A percentile compares a stretch with the other conserved stretches of the same genome.
These are phyloP conservation scores for Neolamprologus cancellatus DNA, from an alignment of 2,113 vertebrate genomes.

Conservation along the genomic window DNA sequence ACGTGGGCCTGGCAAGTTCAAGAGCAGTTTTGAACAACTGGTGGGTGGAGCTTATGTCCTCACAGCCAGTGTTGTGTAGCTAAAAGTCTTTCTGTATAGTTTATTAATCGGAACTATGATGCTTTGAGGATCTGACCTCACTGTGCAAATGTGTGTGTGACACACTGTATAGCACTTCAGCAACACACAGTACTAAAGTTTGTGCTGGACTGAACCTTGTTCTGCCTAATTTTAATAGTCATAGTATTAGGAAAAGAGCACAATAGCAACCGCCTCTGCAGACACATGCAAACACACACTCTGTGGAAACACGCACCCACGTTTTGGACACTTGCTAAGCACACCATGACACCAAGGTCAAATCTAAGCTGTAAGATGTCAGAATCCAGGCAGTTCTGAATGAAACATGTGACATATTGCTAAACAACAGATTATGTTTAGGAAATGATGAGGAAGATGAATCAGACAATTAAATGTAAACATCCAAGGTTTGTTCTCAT, in stretches of 20 bases:
- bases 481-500: not conserved
- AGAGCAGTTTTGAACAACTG: not conserved
- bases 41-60: not conserved
- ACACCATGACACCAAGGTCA: not conserved
- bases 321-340: not conserved
- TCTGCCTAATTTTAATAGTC: not conserved
- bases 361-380: not conserved
- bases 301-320: not conserved
- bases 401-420: not conserved
- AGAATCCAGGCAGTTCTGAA: not conserved
- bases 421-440: not conserved
- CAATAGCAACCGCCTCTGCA: not conserved
- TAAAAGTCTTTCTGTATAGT: too few relatives aligned
- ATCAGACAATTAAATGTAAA: not conserved
- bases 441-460: not conserved
- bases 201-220: not conserved
- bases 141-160: not conserved
- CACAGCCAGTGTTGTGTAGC: not conserved
- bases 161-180: not conserved
- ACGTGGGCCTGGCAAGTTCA: not conserved
- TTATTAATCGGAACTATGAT: not conserved
- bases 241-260: conserved; percentile 11
- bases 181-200: not conserved
- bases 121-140: not conserved
- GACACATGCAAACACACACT: not conserved